A percentile compares a stretch with the other conserved stretches of the same genome.
phyloP scores from a whole-genome alignment of 2,113 vertebrate genomes.

The Centropus bengalensis region DNA sequence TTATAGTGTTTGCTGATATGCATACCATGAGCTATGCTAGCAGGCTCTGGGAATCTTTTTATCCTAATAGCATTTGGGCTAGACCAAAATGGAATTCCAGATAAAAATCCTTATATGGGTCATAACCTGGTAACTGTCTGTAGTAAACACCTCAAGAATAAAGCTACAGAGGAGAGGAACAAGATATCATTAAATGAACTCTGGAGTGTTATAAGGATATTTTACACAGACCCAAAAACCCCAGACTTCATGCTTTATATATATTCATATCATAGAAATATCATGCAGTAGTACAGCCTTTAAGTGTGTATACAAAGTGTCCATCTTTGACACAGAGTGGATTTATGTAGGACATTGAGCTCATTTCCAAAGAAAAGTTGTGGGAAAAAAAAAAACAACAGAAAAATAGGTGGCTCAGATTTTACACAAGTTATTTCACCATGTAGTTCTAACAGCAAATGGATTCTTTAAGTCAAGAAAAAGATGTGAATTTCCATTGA shows the following conservation, averaged over 20 bases:
- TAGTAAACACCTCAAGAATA: slow-evolving; percentile 5
- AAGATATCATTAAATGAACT: background rate
- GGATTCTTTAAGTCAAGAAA: background rate
- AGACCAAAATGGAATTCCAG: slow-evolving; percentile 35
- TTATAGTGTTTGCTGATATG: background rate
- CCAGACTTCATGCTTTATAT: background rate
- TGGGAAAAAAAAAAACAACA: background rate
- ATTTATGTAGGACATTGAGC: background rate
- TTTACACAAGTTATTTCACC: background rate
- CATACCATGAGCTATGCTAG: background rate
- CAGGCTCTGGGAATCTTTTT: slow-evolving; percentile 25
- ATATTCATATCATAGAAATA: background rate
- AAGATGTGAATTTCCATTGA: background rate
- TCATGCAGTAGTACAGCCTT: background rate
- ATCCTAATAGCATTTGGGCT: slow-evolving; percentile 13
- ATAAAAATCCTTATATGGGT: slow-evolving; percentile 15
- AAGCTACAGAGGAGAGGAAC: background rate
- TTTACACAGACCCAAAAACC: background rate
- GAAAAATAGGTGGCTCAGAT: background rate
- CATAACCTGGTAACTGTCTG: slow-evolving; percentile 16
- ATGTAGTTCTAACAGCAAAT: background rate
- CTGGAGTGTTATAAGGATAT: background rate
- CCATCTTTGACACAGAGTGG: background rate
- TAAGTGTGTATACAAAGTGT: background rate
- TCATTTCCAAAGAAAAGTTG: background rate